phyloP scores from a whole-genome alignment of 30 jellyfish, hydroid and myxozoan species.

The Aurelia aurita region DNA sequence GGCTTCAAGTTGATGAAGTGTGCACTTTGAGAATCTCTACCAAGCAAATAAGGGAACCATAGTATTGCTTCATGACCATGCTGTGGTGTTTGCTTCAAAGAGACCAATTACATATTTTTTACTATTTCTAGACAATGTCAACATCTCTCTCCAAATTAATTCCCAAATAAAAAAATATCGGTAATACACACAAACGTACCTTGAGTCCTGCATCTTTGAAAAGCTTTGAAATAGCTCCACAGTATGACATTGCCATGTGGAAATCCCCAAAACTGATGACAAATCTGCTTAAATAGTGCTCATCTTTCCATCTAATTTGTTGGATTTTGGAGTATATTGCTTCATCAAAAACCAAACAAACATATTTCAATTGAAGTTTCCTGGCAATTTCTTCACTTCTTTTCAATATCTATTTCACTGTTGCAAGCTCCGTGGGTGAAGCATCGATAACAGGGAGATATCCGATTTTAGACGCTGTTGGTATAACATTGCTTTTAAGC shows the following conservation, averaged over 20 bases:
- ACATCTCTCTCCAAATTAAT: no score
- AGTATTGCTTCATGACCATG: no score
- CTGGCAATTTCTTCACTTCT: slow-evolving; percentile 30
- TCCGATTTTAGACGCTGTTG: slow-evolving; percentile 23
- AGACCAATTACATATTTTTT: no score
- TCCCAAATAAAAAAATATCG: no score
- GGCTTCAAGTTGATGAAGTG: no score
- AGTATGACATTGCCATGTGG: slow-evolving; percentile 27
- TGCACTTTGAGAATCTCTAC: no score
- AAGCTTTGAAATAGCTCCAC: slow-evolving; percentile 24
- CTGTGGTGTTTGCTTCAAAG: no score
- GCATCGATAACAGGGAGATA: slow-evolving; percentile 66
- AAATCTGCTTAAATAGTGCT: slow-evolving; percentile 4
- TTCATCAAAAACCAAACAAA: slow-evolving; percentile 26
- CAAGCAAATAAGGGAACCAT: no score
- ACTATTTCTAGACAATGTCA: no score
- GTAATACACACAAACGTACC: slow-evolving; percentile 2
- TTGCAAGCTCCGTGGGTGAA: slow-evolving; percentile 44
- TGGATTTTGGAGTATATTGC: slow-evolving; percentile 30
- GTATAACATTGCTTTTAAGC: slow-evolving; percentile 1
- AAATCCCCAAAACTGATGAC: slow-evolving; percentile 40
- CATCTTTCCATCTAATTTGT: slow-evolving; percentile 35
- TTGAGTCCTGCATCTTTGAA: slow-evolving; percentile 29
- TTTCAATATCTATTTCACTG: not conserved
- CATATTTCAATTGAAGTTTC: slow-evolving; percentile 1